These are phyloP conservation scores for Pelobates fuscus DNA, from an alignment of 2,113 vertebrate species.

Conservation along the genomic window DNA sequence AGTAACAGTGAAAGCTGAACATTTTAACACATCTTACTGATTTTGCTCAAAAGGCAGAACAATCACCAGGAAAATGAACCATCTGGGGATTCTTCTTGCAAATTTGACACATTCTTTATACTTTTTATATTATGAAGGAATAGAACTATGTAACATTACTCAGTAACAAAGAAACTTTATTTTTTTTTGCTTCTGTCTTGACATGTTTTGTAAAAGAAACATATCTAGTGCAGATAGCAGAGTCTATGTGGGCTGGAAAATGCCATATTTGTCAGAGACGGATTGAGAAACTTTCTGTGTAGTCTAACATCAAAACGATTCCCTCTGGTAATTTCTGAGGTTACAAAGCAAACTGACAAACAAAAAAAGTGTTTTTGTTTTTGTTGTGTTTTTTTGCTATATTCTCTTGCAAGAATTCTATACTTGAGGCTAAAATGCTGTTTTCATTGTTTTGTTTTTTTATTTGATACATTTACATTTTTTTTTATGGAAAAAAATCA, in stretches of 20 bases:
- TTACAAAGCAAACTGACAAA: not conserved
- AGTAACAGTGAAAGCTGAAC: not conserved
- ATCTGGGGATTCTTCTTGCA: slow-evolving; percentile 5
- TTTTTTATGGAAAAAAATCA: too few species aligned
- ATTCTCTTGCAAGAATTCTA: not conserved
- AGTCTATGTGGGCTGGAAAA: not conserved
- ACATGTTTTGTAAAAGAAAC: not conserved
- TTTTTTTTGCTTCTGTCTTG: slow-evolving; percentile 3
- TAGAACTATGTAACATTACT: not conserved
- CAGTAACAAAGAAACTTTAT: not conserved
- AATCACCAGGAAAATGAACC: not conserved
- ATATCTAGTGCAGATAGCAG: slow-evolving; percentile 4
- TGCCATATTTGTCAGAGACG: slow-evolving; percentile 21
- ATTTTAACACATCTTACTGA: not conserved
- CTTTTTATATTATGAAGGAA: slow-evolving; percentile 20
- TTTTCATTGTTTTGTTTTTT: too few species aligned
- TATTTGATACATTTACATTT: too few species aligned
- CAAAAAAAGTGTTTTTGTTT: not conserved
- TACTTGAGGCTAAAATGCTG: too few species aligned
- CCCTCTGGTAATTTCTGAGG: slow-evolving; percentile 4
- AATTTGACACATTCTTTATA: slow-evolving; percentile 17
- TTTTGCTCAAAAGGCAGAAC: not conserved
- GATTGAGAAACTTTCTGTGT: slow-evolving; percentile 8
- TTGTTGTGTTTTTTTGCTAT: not conserved
- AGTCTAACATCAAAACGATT: not conserved